These are phyloP conservation scores for Nasua narica DNA, from an alignment of 2,797 vertebrate genomes.

Conservation along the genomic window DNA sequence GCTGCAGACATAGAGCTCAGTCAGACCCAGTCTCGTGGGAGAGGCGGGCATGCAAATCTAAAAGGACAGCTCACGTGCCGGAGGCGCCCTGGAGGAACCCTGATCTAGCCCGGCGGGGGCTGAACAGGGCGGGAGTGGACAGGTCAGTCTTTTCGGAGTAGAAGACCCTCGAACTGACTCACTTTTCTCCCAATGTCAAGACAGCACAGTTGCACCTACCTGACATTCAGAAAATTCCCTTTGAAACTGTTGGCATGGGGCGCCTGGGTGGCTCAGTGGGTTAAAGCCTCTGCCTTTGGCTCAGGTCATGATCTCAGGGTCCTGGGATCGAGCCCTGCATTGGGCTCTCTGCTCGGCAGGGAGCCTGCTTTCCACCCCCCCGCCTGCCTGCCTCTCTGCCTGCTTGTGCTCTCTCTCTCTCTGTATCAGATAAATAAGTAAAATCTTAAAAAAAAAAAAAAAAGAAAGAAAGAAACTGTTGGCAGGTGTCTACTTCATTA, in stretches of 20 bases:
- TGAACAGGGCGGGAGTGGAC: neutral
- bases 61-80: neutral
- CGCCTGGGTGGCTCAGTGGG: too few species aligned
- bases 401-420: too few species aligned
- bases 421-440: too few species aligned
- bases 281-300: too few species aligned
- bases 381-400: too few species aligned
- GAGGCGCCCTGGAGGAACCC: neutral
- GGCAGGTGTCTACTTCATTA: neutral
- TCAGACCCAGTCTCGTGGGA: neutral
- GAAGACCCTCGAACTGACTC: neutral
- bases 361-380: too few species aligned
- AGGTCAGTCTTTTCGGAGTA: neutral
- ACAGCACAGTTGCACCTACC: neutral
- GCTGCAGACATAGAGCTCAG: neutral
- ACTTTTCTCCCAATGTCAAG: neutral
- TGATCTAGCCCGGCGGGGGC: neutral
- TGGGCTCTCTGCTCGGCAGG: too few species aligned
- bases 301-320: too few species aligned
- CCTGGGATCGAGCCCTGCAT: too few species aligned
- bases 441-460: too few species aligned
- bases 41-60: neutral
- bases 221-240: neutral
- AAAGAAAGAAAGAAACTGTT: too few species aligned
- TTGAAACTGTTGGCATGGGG: neutral